A percentile compares a stretch with the other conserved stretches of the same genome.
Conservation (phyloP, 1,140 invertebrate genomes). For the Drosophila kikkawai region DNA sequence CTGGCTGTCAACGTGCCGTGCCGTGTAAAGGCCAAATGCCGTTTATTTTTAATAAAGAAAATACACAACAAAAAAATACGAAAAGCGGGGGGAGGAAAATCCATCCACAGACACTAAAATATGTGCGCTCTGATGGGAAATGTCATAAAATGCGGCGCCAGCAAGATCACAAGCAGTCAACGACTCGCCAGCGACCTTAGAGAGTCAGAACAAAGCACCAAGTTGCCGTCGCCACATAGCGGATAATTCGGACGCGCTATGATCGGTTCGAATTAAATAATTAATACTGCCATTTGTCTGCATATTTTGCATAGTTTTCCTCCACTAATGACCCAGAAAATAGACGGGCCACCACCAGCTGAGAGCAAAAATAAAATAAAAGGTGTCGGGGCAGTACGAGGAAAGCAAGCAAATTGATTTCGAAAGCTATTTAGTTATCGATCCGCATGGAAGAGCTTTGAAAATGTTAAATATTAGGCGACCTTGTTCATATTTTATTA, state of each 20-base stretch:
- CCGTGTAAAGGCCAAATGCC: slow-evolving; percentile 71
- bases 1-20: slow-evolving; percentile 68
- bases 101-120: slow-evolving; percentile 25
- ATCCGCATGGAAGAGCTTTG: background rate
- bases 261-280: slow-evolving; percentile 69
- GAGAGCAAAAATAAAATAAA: slow-evolving; percentile 10
- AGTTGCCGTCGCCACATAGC: slow-evolving; percentile 38
- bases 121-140: slow-evolving; percentile 42
- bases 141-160: slow-evolving; percentile 75
- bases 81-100: background rate
- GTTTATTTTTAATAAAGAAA: slow-evolving; percentile 73
- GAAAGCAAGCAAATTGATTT: slow-evolving; percentile 61
- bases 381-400: background rate
- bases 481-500: background rate
- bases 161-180: slow-evolving; percentile 62
- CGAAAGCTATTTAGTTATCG: slow-evolving; percentile 13
- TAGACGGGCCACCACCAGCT: slow-evolving; percentile 38
- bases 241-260: slow-evolving; percentile 58
- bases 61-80: slow-evolving; percentile 11
- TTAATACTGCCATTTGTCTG: slow-evolving; percentile 76
- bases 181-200: slow-evolving; percentile 65
- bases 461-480: background rate
- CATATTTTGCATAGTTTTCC: slow-evolving; percentile 64
- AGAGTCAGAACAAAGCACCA: slow-evolving; percentile 28
- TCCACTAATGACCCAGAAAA: slow-evolving; percentile 75